Percentiles rank a stretch among this genome's conserved stretches.
phyloP scores from a whole-genome alignment of 2,888 invertebrate genomes.

The Trachelus tabidus region DNA sequence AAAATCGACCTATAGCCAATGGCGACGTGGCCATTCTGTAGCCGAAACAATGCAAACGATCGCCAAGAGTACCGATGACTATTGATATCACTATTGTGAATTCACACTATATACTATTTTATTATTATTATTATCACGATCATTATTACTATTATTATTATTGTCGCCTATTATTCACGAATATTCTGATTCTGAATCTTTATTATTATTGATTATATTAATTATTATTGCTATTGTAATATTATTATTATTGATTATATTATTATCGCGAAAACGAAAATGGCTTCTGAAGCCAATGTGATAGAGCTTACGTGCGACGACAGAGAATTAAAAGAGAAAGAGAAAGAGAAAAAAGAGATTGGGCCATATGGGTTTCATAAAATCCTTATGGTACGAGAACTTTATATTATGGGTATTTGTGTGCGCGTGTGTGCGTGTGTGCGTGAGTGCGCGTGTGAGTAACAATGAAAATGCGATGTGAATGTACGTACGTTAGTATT shows the following conservation, averaged over 20 bases:
- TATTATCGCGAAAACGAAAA: slow-evolving; percentile 47
- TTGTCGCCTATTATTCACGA: slow-evolving; percentile 1
- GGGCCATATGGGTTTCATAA: not conserved
- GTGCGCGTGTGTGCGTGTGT: slow-evolving; percentile 21
- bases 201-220: slow-evolving; percentile 26
- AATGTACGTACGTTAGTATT: slow-evolving; percentile 11
- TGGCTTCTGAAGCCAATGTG: slow-evolving; percentile 66
- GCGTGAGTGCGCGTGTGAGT: slow-evolving; percentile 17
- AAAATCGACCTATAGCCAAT: too few relatives aligned
- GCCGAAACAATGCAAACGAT: slow-evolving; percentile 3
- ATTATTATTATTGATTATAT: slow-evolving; percentile 16
- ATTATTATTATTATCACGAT: slow-evolving; percentile 22
- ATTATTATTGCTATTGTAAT: slow-evolving; percentile 44
- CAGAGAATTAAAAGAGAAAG: slow-evolving; percentile 34
- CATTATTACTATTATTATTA: slow-evolving; percentile 26
- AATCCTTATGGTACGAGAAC: not conserved
- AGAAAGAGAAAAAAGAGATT: slow-evolving; percentile 6
- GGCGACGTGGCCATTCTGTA: not conserved
- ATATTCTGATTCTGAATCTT: not conserved
- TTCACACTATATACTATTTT: slow-evolving; percentile 13
- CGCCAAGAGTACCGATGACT: slow-evolving; percentile 1
- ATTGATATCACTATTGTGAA: slow-evolving; percentile 3
- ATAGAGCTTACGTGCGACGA: slow-evolving; percentile 65
- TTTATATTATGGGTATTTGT: not conserved
- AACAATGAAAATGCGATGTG: not conserved